Base-by-base conservation (phyloP, 1,140 invertebrate genomes). In the Bombus affinis region DNA sequence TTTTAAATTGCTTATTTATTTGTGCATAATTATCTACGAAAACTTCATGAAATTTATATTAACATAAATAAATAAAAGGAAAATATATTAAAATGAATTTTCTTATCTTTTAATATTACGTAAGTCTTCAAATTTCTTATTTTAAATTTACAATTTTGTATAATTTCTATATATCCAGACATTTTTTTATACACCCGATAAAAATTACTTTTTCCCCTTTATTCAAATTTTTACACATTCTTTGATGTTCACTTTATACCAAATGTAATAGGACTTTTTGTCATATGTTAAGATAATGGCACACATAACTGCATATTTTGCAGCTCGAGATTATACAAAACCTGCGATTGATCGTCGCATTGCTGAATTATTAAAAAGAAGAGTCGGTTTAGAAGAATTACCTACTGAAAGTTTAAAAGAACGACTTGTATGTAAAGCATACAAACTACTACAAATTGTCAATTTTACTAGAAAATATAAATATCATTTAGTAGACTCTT, bases 301-400 rank as follows among this genome's bases (percentile, higher is more conserved):
- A 66, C 87, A 86, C 18, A 2, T 79, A 86, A 13, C 47, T n/a
- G 62, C 79, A 68, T 85, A 85, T 88, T 82, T 85, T 74, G 76
- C 70, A 18, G 6, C 73, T 39, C 89, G 92, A 70, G 92, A 93
- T 91, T 93, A 94, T 65, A 91, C 92, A 18, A 90, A 90, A 72
- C 92, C 92, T 1, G 93, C 92, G 39, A 93, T 93, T 62, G 89
- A 92, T 2, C 87, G 88, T 42, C 90, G 93, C 13, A 93, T 93
- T 13, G 76, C 89, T 15, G 88, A 93, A 65, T 89, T 93, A 75
- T 83, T 93, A 42, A 89, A 92, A 66, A 89, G 92, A 53, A 90
- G 93, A 88, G 83, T 92, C n/a, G 90, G 73, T 39, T 47, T 85
- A 13, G 90, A 92, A 73, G 83, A 81, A 76, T 15, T 92, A 35